These are phyloP conservation scores for Dendropsophus ebraccatus DNA, from an alignment of 2,113 vertebrate species.

Conservation along the genomic window DNA sequence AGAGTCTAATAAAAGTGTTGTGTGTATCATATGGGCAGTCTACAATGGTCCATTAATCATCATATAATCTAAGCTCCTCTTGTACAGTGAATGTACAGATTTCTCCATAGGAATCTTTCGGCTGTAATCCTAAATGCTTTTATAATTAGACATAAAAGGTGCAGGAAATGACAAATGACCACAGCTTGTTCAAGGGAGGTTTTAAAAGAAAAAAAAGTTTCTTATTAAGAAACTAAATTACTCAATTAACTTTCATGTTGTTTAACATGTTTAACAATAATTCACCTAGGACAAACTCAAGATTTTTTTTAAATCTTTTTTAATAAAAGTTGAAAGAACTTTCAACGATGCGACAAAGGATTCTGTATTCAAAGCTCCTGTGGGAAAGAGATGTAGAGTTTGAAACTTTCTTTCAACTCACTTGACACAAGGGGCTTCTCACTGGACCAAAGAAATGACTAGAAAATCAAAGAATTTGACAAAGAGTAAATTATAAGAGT, in stretches of 20 bases:
- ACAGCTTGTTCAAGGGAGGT: neutral
- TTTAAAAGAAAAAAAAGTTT: neutral
- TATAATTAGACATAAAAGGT: neutral
- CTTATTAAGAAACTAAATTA: neutral
- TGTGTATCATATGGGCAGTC: neutral
- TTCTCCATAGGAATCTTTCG: neutral
- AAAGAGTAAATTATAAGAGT: neutral
- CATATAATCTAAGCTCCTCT: neutral
- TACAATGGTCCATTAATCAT: neutral
- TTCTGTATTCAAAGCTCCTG: neutral
- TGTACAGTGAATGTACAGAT: neutral
- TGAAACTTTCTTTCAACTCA: conserved; percentile 6
- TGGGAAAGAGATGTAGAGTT: conserved; percentile 2
- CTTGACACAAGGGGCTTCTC: neutral
- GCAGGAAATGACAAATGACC: neutral
- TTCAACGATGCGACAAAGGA: neutral
- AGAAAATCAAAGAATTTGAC: neutral
- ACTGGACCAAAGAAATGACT: neutral
- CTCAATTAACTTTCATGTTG: neutral
- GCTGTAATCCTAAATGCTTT: conserved; percentile 5
- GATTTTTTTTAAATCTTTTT: neutral
- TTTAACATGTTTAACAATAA: neutral
- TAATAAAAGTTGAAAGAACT: neutral
- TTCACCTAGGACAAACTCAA: neutral
- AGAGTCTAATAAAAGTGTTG: neutral